Base-by-base conservation (phyloP, 2,113 vertebrate species). In the Strix aluco region DNA sequence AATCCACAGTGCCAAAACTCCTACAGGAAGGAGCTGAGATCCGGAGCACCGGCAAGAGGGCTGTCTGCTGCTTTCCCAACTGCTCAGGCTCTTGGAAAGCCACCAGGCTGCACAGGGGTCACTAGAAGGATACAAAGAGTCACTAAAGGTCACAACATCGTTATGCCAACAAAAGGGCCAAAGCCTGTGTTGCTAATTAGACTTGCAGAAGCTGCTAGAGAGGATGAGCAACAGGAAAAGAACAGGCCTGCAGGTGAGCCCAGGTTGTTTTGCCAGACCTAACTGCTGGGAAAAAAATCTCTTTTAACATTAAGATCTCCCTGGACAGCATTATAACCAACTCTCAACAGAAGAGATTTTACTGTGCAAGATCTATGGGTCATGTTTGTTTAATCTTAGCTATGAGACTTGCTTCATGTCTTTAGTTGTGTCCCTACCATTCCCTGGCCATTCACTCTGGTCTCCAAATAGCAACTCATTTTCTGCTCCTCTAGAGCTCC, bases 61-160 rank as follows among this genome's bases (percentile, higher is more conserved):
- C 77, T 86, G 15, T 21, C 65, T 90, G 86, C 92, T 93, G 85
- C 71, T 92, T 95, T 92, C 61, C 95, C 96, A 96, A 81, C 83
- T 97, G 92, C 83, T 96, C 42, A 12, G 71, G 72, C 79, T 55
- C 59, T 84, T 91, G 95, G 69, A 93, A 88, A 86, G 75, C 65
- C 82, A 94, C 51, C 63, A 74, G 59, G 51, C 88, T 92, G 8
- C n/a, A 17, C 0, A 2, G 72, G 19, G 34, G 51, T 67, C 80
- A 65, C 69, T 36, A 9, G 47, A 84, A 71, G 49, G 69, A 19
- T 81, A 63, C 67, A 69, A 83, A 91, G 34, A 23, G 22, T 84
- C 75, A 47, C 30, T 75, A 36, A 59, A 92, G 52, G 80, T 78
- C 86, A 79, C 61, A 95, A 46, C 23, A 36, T 61, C 0, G 0